These are phyloP conservation scores for Huso huso DNA, from an alignment of 2,797 vertebrate species.

Conservation along the genomic window DNA sequence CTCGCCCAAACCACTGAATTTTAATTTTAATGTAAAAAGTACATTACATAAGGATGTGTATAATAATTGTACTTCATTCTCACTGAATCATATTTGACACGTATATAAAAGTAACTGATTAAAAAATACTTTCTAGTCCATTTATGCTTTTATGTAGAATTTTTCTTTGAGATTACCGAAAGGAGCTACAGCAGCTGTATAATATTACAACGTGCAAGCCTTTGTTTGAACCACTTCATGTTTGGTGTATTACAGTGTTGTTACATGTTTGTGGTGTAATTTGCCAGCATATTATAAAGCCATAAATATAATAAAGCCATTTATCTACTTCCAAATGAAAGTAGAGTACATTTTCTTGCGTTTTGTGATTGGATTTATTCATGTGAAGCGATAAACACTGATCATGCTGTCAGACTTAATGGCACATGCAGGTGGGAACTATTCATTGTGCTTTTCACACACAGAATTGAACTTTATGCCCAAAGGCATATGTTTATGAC, in stretches of 20 bases:
- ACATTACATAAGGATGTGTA: no score
- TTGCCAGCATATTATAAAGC: conserved; percentile 5
- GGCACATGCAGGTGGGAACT: conserved; percentile 5
- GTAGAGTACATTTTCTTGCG: conserved; percentile 9
- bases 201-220: no score
- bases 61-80: no score
- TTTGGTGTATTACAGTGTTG: not conserved
- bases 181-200: no score
- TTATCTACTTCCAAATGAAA: conserved; percentile 10
- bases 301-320: conserved; percentile 11
- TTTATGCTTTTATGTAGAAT: no score
- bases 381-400: conserved; percentile 19
- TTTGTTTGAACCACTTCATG: no score
- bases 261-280: not conserved
- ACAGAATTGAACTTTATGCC: not conserved
- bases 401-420: conserved; percentile 21
- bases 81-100: no score
- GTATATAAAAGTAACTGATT: no score
- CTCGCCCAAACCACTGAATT: no score
- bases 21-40: no score
- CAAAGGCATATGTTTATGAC: conserved; percentile 14
- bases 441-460: not conserved
- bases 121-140: no score
- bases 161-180: no score
- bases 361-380: conserved; percentile 20